Base-by-base conservation (phyloP, 37 sponge, comb jelly and placozoan species). In the Oopsacas minuta region DNA sequence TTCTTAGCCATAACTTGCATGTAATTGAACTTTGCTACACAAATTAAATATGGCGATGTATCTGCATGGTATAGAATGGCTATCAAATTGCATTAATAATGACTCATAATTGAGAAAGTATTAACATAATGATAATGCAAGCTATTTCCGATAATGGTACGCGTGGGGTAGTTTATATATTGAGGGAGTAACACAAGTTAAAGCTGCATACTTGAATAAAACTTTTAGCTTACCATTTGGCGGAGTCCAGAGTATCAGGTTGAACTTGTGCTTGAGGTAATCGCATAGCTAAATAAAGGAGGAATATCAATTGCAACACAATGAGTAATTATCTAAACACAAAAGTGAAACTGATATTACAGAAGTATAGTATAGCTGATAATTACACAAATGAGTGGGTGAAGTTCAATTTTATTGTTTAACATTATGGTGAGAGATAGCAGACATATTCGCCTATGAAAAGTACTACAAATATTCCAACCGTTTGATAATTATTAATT, bases 311-410 rank as follows among this genome's bases (percentile, higher is more conserved):
- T 61, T 61, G 20, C 28, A n/a, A 20, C 28, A 61, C 28, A 25
- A 25, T n/a, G 75, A 61, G 75, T 61, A 25, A 61, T 61, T 25
- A 34, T 61, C 75, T 61, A 61, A 61, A 61, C 75, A 61, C 22
- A 25, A n/a, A 61, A 12, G 17, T 46, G 51, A 22, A 46, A 46
- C 17, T 17, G 75, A 10, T 61, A 61, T 17, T 42, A 42, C 49
- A 42, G 12, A 42, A 8, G 49, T 15, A 42, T n/a, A n/a, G n/a
- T n/a, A n/a, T n/a, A n/a, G n/a, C n/a, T n/a, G n/a, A n/a, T n/a
- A n/a, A n/a, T n/a, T n/a, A n/a, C n/a, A n/a, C n/a, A n/a, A n/a
- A n/a, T n/a, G 49, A 17, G 49, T 8, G 49, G 15, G 49, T 42
- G 15, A 42, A 42, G 49, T 8, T 42, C 49, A 42, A 15, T 42